A percentile compares a stretch with the other conserved stretches of the same genome.
These are phyloP conservation scores for Agapornis roseicollis DNA, from an alignment of 2,113 vertebrate species.

Conservation along the genomic window DNA sequence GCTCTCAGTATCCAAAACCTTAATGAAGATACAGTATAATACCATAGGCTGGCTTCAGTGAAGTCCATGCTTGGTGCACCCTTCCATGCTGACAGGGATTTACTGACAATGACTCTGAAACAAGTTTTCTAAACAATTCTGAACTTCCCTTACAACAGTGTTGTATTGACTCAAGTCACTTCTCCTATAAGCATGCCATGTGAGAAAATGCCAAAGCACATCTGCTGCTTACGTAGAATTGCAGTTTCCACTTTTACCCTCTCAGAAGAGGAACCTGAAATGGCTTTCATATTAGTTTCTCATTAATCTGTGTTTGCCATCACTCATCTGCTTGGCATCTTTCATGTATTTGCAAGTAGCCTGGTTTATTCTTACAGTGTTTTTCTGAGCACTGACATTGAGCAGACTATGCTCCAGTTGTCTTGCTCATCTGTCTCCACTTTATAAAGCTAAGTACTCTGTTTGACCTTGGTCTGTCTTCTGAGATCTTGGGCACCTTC, in stretches of 20 bases:
- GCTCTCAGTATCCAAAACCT: neutral
- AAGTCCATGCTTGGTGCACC: neutral
- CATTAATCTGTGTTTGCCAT: neutral
- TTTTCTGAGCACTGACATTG: neutral
- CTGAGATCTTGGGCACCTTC: neutral
- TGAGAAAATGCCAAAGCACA: neutral
- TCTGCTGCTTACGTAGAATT: neutral
- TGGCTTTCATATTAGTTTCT: neutral
- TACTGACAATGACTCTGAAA: neutral
- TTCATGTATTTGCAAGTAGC: neutral
- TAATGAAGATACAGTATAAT: neutral
- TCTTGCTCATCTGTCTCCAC: neutral
- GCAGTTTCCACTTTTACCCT: neutral
- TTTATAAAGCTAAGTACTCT: neutral
- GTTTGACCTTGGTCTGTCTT: neutral
- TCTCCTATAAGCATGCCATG: neutral
- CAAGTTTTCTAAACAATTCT: neutral
- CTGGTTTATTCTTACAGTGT: neutral
- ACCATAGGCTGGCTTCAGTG: neutral
- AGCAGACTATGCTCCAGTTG: neutral
- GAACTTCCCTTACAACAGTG: neutral
- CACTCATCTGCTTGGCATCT: neutral
- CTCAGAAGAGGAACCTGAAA: neutral
- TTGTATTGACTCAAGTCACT: neutral
- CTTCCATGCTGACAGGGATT: neutral